phyloP scores from a whole-genome alignment of 2,797 vertebrate species.

The Jordanella pulchra region DNA sequence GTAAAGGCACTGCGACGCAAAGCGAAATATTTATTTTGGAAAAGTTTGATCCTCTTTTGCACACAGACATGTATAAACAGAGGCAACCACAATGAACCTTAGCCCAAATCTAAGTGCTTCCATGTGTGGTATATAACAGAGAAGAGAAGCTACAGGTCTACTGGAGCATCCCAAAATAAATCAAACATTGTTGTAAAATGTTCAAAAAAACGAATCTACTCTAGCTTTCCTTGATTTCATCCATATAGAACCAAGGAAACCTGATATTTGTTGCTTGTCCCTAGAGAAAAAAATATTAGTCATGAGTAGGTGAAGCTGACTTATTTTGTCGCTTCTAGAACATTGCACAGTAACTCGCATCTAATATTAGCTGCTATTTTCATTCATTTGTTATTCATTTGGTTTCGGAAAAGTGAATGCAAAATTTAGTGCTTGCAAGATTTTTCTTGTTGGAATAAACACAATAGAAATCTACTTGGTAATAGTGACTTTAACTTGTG shows the following conservation, averaged over 20 bases:
- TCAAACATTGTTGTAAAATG: slow-evolving; percentile 2
- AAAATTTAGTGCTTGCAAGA: slow-evolving; percentile 3
- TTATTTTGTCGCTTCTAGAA: background rate
- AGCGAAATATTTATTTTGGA: slow-evolving; percentile 63
- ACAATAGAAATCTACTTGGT: background rate
- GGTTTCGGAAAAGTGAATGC: background rate
- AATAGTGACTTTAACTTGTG: background rate
- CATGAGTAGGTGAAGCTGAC: background rate
- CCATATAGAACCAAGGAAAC: slow-evolving; percentile 6
- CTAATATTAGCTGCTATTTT: slow-evolving; percentile 8
- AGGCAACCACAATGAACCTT: slow-evolving; percentile 30
- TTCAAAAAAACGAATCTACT: slow-evolving; percentile 16
- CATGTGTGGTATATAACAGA: slow-evolving; percentile 48
- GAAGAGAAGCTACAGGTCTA: slow-evolving; percentile 19
- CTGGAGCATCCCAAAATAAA: slow-evolving; percentile 16
- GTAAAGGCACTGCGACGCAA: slow-evolving; percentile 33
- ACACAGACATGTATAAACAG: slow-evolving; percentile 31
- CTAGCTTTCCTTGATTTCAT: slow-evolving; percentile 8
- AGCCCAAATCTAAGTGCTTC: slow-evolving; percentile 45
- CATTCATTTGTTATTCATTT: background rate
- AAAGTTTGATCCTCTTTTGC: slow-evolving; percentile 30
- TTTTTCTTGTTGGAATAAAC: background rate
- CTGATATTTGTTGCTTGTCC: background rate
- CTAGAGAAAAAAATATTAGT: background rate
- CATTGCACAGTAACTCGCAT: background rate